phyloP scores from a whole-genome alignment of 1,140 invertebrate species.

The Drosophila quadrilineata region DNA sequence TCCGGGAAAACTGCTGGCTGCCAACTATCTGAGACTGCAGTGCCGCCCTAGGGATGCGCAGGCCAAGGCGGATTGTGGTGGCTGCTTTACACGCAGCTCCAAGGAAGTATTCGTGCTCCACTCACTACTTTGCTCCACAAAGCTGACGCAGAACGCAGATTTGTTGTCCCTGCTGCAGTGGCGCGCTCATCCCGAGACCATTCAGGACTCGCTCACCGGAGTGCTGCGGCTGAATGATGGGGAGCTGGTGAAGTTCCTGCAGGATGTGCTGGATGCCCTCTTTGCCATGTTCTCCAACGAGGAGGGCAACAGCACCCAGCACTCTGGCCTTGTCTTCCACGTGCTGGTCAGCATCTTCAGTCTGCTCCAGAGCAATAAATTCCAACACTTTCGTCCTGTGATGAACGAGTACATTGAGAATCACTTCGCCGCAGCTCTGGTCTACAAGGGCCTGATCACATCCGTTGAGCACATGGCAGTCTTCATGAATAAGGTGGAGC shows the following conservation, averaged over 20 bases:
- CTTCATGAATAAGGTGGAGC: constrained; percentile 90
- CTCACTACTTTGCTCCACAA: constrained; percentile 95
- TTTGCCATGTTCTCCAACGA: constrained; percentile 97
- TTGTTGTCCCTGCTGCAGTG: constrained; percentile 94
- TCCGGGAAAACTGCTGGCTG: constrained; percentile 87
- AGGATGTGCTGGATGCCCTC: constrained; percentile 96
- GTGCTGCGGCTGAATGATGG: constrained; percentile 91
- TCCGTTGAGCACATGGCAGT: constrained; percentile 96
- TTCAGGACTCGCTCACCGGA: constrained; percentile 91
- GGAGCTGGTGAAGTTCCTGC: constrained; percentile 97
- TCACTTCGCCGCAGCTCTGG: constrained; percentile 96
- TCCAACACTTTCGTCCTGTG: constrained; percentile 97
- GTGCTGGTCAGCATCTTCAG: constrained; percentile 95
- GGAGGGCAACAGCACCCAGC: constrained; percentile 91
- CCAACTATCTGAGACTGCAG: constrained; percentile 88
- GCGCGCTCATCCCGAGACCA: constrained; percentile 92
- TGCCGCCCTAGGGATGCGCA: constrained; percentile 85
- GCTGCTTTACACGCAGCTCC: constrained; percentile 88
- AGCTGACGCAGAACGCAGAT: constrained; percentile 96
- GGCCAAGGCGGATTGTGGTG: constrained; percentile 82
- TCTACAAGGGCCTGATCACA: constrained; percentile 94
- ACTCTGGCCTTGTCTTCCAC: constrained; percentile 86
- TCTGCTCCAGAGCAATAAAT: constrained; percentile 94
- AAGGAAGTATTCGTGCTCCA: constrained; percentile 92
- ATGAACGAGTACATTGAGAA: constrained; percentile 97